Evolutionary conservation across 2,797 vertebrate genomes (phyloP), one percentile per base, ranked within the genome.

Genomic region (Poecilia gillii): DNA sequence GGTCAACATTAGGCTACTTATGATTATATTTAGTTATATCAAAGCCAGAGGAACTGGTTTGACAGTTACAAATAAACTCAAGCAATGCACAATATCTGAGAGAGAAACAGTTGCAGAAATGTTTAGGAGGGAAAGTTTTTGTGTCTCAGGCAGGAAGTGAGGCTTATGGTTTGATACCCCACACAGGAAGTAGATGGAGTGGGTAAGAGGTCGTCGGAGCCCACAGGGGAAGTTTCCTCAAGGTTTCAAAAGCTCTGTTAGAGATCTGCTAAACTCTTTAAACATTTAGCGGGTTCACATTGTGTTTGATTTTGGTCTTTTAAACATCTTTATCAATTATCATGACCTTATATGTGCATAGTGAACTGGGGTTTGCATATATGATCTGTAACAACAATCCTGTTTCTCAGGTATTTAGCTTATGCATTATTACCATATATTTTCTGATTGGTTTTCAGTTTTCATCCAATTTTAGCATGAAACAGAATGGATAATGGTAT

Each of bases 131-230:
- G 84, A 89, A 91, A 82, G 78, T 86, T 85, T 83, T 18, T 51
- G 72, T 36, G 74, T 79, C 36, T 86, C 79, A 81, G 46, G 79
- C 78, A 90, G 92, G 90, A 92, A 90, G 85, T 84, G 20, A 85
- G 57, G 73, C 81, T 82, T 70, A 70, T 77, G 74, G 68, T 78
- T 83, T 70, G 74, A 81, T 80, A 74, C 83, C 84, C 79, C 76
- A 41, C 80, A 85, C 90, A 91, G 91, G 90, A 94, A 94, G 89
- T 84, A 84, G 31, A 87, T 73, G 12, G 74, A 90, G 83, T 84
- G 75, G 80, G 90, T 88, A 82, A 89, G 86, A 91, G 90, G 89
- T 91, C 41, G 51, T 75, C 43, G 73, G 73, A 84, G 82, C 85
- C 81, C 73, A 46, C 73, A 85, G 71, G 84, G 90, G 79, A 90